Evolutionary conservation across 1,140 invertebrate genomes (phyloP), one percentile per base, ranked within the genome.

Genomic region (Chrysopa pallens): DNA sequence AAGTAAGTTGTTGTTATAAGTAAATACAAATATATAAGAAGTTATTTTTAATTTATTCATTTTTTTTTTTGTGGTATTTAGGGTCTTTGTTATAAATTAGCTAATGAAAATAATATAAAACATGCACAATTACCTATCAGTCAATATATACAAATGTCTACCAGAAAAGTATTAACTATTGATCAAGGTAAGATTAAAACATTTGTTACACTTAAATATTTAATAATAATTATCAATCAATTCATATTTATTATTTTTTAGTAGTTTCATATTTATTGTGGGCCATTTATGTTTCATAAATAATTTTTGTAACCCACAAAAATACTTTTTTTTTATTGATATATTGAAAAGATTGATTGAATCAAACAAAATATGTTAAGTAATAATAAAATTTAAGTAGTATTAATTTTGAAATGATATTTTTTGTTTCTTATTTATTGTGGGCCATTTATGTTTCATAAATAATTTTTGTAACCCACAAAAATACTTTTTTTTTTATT

Each of bases 101-200:
- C 95, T 12, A 50, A 66, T 36, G 72, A 87, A 56, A 77, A 81
- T 57, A 79, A 76, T 13, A 70, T 95, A 9, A 58, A 56, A 46
- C 92, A 96, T 65, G 93, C 78, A 1, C 76, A 83, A 53, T 63
- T 99, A 31, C 93, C 95, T 1, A 75, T 98, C 53, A 76, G 79
- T 51, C 80, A 93, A 61, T 89, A 84, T 67, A 72, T 98, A 23
- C 74, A 84, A 52, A 86, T 98, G 80, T 89, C 89, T 65, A 84
- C 85, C 6, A 72, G 93, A 54, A 89, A 89, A 69, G 91, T 98
- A 36, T 71, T 98, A 29, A 91, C 92, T 17, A 84, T 98, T 46
- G 90, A 95, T 67, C 94, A 98, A 69, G 91, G 87, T 89, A 72
- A 50, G 50, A 52, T 46, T 40, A 37, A 39, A 40, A 36, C 36